Base-by-base conservation (phyloP, 2,113 vertebrate species). In the Megaptera novaeangliae region DNA sequence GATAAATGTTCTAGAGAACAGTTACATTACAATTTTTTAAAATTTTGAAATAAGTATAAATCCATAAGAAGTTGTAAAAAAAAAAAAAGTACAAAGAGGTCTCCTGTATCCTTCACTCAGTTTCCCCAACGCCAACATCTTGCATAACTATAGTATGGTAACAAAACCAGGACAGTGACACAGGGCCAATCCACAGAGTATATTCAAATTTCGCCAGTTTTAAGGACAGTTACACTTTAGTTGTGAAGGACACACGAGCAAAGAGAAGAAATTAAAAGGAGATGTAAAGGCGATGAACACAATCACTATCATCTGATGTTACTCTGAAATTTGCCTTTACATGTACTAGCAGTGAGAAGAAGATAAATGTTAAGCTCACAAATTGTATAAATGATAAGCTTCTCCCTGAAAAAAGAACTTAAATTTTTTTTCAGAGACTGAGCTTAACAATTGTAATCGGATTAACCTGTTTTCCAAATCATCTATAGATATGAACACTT, bases 81-180 rank as follows among this genome's bases (percentile, higher is more conserved):
- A 4, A 44, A 13, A 64, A 25, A 59, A 31, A 14, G 8, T 31
- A 49, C 44, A 46, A 59, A 11, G 52, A 55, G 6, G n/a, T 71
- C 29, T 64, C 75, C 41, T 14, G 21, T 8, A 15, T 8, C 71
- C 39, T 31, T 31, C 27, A 34, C 21, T 6, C n/a, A 61, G 23
- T 8, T 34, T 61, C n/a, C 27, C 4, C 49, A 46, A 0, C 0
- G 4, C 2, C 2, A 9, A 36, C 59, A 31, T 18, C 31, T 6
- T 2, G 25, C 0, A 1, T 5, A n/a, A 20, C 63, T 41, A 2
- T 0, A 0, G 11, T 8, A 12, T 0, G 27, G 55, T 14, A 21
- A 46, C 52, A 14, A 55, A 63, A 86, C 63, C 36, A 72, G 13
- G 36, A 66, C 6, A 4, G 0, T 5, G 72, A 66, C 17, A 8